Conservation (phyloP, 2,797 vertebrate species). For the Leptatherina wallacei region DNA sequence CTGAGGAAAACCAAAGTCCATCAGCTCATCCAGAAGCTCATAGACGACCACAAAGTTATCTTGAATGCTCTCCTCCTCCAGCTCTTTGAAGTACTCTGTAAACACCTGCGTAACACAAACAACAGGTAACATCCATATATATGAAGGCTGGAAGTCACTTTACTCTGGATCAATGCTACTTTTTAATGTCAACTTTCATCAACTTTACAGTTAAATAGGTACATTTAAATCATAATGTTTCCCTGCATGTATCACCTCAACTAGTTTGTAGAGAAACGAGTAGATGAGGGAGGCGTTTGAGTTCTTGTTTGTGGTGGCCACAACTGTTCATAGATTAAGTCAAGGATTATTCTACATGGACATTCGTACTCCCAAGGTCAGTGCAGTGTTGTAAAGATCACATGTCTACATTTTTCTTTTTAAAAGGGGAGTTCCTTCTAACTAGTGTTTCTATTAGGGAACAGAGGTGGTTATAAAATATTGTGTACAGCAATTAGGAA, state of each 20-base stretch:
- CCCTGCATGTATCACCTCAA: slow-evolving; percentile 80
- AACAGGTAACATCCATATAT: slow-evolving; percentile 7
- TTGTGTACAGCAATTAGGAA: background rate
- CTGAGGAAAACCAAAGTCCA: slow-evolving; percentile 98
- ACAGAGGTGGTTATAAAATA: background rate
- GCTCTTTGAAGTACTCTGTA: slow-evolving; percentile 94
- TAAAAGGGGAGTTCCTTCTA: background rate
- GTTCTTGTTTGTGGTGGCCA: slow-evolving; percentile 92
- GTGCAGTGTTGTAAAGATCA: background rate
- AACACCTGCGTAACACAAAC: slow-evolving; percentile 85
- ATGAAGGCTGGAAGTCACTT: background rate
- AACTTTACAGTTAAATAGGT: background rate
- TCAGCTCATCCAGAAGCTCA: slow-evolving; percentile 93
- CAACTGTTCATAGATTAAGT: slow-evolving; percentile 83
- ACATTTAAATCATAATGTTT: background rate
- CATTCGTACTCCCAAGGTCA: background rate
- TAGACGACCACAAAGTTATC: slow-evolving; percentile 97
- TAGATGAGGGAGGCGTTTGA: slow-evolving; percentile 92
- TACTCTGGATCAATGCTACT: background rate
- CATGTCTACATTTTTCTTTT: background rate
- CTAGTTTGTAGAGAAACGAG: slow-evolving; percentile 93
- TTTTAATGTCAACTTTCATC: background rate
- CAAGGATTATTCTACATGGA: slow-evolving; percentile 69
- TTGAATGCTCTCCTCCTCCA: slow-evolving; percentile 94
- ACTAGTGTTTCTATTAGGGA: background rate